Base-by-base conservation (phyloP, 2,888 invertebrate species). In the Campoplex nolae region DNA sequence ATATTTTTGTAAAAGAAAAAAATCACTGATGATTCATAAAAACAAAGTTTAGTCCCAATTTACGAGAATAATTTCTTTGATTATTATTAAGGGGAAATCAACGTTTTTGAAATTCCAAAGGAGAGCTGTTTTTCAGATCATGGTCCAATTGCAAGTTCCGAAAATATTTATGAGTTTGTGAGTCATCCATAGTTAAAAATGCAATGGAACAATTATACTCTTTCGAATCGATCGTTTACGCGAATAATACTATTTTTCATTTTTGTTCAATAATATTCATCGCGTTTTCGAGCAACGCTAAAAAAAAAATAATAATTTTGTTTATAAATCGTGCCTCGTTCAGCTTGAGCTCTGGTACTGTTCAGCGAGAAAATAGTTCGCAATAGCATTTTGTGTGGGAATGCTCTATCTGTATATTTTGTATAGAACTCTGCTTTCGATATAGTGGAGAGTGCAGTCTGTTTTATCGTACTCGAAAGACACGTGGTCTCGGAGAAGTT, bases 401-500 rank as follows among this genome's bases (percentile, higher is more conserved):
- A 42, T 28, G 38, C 28, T 28, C 58, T 23, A 28, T 58, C 3
- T 28, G 13, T 58, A 28, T 58, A 23, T 28, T 58, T 13, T 28
- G 58, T 68, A 67, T 42, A 38, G 23, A 65, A 62, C 23, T 23
- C 32, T 18, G 35, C 35, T 51, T 77, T 48, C 67, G 65, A 67
- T 51, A 75, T 28, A 45, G 75, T 18, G 9, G 32, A 28, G 32
- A 28, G 32, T 42, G 32, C 13, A 42, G 23, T 58, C 38, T 71
- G 28, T 71, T 70, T 56, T 71, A 79, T 71, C 58, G 58, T 71
- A 45, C 71, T 71, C 23, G 23, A 73, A 81, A 56, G 71, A 73
- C 73, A 81, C 71, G 80, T 73, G 73, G 71, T 28, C 28, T n/a
- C 58, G n/a, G 62, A 73, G 62, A 73, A 73, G 51, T 81, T 81